phyloP scores from a whole-genome alignment of 2,888 invertebrate genomes.

The Stenichneumon culpator region DNA sequence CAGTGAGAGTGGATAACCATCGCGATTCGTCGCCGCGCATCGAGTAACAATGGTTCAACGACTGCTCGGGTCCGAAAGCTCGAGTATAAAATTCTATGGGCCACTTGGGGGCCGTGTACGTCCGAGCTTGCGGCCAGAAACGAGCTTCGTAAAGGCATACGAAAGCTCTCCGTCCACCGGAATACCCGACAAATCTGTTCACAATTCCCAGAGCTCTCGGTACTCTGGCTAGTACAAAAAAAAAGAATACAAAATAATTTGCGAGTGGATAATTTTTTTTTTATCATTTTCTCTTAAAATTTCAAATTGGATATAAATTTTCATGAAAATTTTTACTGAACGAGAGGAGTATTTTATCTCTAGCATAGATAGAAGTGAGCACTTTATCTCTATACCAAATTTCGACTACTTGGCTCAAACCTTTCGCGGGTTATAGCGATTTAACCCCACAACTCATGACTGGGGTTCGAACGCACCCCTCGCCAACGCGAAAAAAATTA shows the following conservation, averaged over 20 bases:
- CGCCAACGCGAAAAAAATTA: no score
- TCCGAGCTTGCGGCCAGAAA: constrained; percentile 3
- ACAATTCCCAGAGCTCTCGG: neutral
- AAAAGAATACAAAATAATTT: neutral
- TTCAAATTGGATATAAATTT: no score
- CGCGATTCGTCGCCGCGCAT: neutral
- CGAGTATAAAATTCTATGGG: constrained; percentile 33
- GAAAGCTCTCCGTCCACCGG: constrained; percentile 2
- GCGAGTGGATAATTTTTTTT: no score
- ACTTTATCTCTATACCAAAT: no score
- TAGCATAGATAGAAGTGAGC: no score
- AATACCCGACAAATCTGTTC: neutral
- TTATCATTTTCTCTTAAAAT: no score
- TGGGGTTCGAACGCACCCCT: no score
- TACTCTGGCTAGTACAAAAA: neutral
- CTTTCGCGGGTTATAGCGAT: no score
- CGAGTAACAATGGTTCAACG: constrained; percentile 39
- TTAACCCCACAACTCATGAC: no score
- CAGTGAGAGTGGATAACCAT: neutral
- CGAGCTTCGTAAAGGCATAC: constrained; percentile 14
- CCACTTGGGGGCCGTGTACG: neutral
- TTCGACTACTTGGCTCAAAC: no score
- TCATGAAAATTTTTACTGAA: no score
- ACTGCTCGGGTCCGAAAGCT: constrained; percentile 9
- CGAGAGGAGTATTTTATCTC: no score